Evolutionary conservation across 2,888 invertebrate species (phyloP).

Genomic region (Euspilapteryx auroguttella): DNA sequence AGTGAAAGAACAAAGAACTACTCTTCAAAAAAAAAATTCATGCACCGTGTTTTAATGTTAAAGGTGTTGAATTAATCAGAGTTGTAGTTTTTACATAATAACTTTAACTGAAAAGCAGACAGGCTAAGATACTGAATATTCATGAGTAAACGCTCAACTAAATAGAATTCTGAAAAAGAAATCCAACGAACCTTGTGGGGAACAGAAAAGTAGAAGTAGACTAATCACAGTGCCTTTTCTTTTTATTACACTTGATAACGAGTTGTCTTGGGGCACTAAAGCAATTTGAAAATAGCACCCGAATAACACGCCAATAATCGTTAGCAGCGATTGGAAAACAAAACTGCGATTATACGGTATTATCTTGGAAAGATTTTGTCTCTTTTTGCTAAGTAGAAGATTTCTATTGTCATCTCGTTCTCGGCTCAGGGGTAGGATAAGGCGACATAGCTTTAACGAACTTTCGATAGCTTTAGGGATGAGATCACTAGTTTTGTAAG

Average conservation of each 20-base stretch:
- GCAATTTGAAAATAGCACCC: slow-evolving; percentile 54
- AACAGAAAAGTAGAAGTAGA: too few species aligned
- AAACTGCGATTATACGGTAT: slow-evolving; percentile 67
- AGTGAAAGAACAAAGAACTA: slow-evolving; percentile 10
- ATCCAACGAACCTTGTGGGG: slow-evolving; percentile 17
- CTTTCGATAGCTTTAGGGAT: slow-evolving; percentile 30
- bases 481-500: too few species aligned
- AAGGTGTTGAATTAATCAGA: too few species aligned
- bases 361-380: slow-evolving; percentile 24
- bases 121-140: too few species aligned
- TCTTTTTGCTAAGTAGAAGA: slow-evolving; percentile 18
- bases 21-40: not conserved
- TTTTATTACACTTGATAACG: slow-evolving; percentile 53
- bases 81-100: too few species aligned
- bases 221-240: slow-evolving; percentile 28
- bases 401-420: slow-evolving; percentile 24
- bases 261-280: slow-evolving; percentile 49
- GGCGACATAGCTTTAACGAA: slow-evolving; percentile 58
- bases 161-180: slow-evolving; percentile 9
- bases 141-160: not conserved
- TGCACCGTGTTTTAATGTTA: too few species aligned
- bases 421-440: slow-evolving; percentile 40
- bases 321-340: slow-evolving; percentile 69
- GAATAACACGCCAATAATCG: slow-evolving; percentile 70
- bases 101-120: too few species aligned